Evolutionary conservation across 30 jellyfish, hydroid and myxozoan species (phyloP).

Genomic region (Aurelia aurita complex sp. Pacific): DNA sequence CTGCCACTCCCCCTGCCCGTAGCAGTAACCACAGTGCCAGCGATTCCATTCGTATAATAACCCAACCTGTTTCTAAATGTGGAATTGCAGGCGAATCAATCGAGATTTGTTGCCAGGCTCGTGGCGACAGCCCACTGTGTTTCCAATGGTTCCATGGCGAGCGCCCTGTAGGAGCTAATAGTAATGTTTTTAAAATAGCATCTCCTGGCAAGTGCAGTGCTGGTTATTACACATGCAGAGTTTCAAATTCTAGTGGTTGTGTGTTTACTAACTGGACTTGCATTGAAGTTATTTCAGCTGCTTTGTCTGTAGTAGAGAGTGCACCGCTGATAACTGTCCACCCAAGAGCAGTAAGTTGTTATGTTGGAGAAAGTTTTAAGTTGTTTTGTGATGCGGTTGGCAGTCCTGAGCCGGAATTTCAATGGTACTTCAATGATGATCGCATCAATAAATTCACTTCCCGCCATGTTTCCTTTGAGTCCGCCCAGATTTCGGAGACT

Average conservation of each 20-base stretch:
- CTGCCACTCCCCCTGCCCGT: too few species aligned
- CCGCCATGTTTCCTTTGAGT: slow-evolving; percentile 26
- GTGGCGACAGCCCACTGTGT: slow-evolving; percentile 65
- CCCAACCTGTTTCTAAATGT: slow-evolving; percentile 50
- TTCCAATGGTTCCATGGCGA: slow-evolving; percentile 80
- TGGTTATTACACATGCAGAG: slow-evolving; percentile 81
- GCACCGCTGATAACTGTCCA: slow-evolving; percentile 80
- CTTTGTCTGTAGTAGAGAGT: slow-evolving; percentile 2
- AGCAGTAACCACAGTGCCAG: neutral
- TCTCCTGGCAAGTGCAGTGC: slow-evolving; percentile 17
- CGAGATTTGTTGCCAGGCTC: slow-evolving; percentile 52
- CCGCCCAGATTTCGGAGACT: slow-evolving; percentile 35
- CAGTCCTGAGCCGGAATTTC: slow-evolving; percentile 85
- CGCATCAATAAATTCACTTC: slow-evolving; percentile 48
- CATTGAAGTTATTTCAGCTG: slow-evolving; percentile 56
- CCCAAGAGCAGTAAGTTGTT: slow-evolving; percentile 63
- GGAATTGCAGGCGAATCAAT: slow-evolving; percentile 50
- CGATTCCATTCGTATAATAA: slow-evolving; percentile 8
- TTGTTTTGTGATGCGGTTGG: slow-evolving; percentile 91
- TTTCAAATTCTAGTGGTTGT: slow-evolving; percentile 51
- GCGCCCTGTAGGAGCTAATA: slow-evolving; percentile 10
- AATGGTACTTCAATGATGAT: slow-evolving; percentile 72
- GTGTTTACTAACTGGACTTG: slow-evolving; percentile 76
- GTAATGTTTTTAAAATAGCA: slow-evolving; percentile 26
- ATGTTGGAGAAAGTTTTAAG: slow-evolving; percentile 53